A percentile compares a stretch with the other conserved stretches of the same genome.
These are phyloP conservation scores for Tanypteryx hageni DNA, from an alignment of 2,888 invertebrate genomes.

Conservation along the genomic window DNA sequence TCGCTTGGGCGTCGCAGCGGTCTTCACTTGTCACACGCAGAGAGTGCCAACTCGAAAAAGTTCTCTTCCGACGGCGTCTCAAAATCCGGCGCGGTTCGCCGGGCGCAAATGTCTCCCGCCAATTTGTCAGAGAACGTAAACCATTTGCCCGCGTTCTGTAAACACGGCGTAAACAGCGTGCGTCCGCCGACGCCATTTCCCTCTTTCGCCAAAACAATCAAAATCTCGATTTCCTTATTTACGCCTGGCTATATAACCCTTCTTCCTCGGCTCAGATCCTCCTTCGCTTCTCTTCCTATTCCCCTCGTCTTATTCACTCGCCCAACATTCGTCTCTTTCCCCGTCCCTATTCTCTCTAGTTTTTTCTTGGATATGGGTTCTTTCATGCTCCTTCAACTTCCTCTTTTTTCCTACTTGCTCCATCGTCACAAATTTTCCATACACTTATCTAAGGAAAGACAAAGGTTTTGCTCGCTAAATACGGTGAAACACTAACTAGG, in stretches of 20 bases:
- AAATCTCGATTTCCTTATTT: conserved; percentile 17
- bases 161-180: conserved; percentile 23
- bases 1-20: neutral
- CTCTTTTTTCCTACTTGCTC: too few relatives aligned
- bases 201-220: conserved; percentile 35
- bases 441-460: too few relatives aligned
- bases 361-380: neutral
- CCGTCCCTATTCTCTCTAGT: neutral
- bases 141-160: conserved; percentile 14
- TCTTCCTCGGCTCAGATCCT: neutral
- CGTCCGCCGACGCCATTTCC: neutral
- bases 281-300: neutral
- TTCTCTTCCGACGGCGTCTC: neutral
- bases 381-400: neutral
- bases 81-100: neutral
- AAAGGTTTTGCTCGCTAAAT: too few relatives aligned
- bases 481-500: too few relatives aligned
- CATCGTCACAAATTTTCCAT: too few relatives aligned
- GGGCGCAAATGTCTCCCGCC: conserved; percentile 3
- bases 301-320: neutral
- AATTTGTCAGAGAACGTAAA: conserved; percentile 21
- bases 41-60: conserved; percentile 28
- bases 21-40: conserved; percentile 36
- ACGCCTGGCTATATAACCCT: neutral
- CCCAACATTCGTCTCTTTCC: neutral